phyloP scores from a whole-genome alignment of 2,888 invertebrate genomes.

The Dioctria rufipes region DNA sequence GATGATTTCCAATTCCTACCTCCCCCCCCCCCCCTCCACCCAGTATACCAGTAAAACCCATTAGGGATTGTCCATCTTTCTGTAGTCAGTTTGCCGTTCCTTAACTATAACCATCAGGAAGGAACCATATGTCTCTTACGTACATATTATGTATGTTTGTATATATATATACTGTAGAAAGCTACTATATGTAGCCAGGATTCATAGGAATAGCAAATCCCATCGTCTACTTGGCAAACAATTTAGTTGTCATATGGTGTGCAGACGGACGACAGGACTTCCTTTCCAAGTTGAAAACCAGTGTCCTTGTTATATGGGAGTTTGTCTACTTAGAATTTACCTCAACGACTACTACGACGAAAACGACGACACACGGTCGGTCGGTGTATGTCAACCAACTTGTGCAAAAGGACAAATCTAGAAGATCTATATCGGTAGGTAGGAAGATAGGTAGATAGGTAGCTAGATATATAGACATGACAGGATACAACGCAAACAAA shows the following conservation, averaged over 20 bases:
- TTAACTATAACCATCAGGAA: neutral
- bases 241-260: conserved; percentile 50
- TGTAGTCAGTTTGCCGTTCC: conserved; percentile 5
- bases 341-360: conserved; percentile 1
- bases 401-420: conserved; percentile 11
- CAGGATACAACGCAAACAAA: conserved; percentile 44
- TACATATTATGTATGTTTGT: neutral
- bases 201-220: conserved; percentile 10
- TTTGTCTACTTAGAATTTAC: conserved; percentile 2
- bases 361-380: too few relatives aligned
- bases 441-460: too few relatives aligned
- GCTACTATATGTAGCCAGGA: neutral
- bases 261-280: conserved; percentile 37
- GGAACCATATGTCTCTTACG: neutral
- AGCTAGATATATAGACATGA: conserved; percentile 15
- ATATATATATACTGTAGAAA: neutral
- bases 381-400: neutral
- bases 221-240: conserved; percentile 39
- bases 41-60: conserved; percentile 10
- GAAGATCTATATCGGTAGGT: neutral
- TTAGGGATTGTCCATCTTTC: conserved; percentile 10
- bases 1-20: neutral
- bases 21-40: neutral
- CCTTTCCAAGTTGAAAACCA: conserved; percentile 38
- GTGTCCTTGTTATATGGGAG: neutral